A percentile compares a stretch with the other conserved stretches of the same genome.
phyloP scores from a whole-genome alignment of 1,140 invertebrate genomes.

The Conus betulinus region DNA sequence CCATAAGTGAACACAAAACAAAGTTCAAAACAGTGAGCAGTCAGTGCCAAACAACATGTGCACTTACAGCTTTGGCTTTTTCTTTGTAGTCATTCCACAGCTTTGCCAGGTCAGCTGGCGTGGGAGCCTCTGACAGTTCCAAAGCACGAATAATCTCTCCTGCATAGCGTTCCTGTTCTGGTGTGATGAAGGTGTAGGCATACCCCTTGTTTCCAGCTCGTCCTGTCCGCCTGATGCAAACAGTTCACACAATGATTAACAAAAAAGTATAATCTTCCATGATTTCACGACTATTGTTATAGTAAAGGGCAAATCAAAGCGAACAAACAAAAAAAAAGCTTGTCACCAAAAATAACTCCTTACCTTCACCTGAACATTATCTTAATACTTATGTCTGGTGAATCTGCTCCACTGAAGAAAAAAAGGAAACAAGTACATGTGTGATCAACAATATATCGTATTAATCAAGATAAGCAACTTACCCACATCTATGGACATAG shows the following conservation, averaged over 20 bases:
- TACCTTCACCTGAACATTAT: too few species aligned
- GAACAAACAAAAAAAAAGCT: too few species aligned
- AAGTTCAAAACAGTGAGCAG: background rate
- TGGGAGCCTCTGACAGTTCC: constrained; percentile 86
- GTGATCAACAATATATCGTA: background rate
- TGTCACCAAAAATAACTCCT: too few species aligned
- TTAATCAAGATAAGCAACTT: constrained; percentile 45
- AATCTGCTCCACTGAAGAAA: background rate
- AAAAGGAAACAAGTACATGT: background rate
- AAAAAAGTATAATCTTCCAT: too few species aligned
- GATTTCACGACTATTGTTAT: too few species aligned
- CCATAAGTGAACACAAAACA: too few species aligned
- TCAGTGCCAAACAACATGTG: background rate
- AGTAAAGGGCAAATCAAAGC: too few species aligned
- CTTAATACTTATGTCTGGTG: too few species aligned
- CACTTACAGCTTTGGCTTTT: constrained; percentile 89
- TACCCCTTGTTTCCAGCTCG: constrained; percentile 97
- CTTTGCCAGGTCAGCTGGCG: constrained; percentile 86
- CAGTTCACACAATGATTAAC: background rate
- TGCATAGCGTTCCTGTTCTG: constrained; percentile 93
- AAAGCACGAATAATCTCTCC: constrained; percentile 95
- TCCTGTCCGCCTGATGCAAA: constrained; percentile 78
- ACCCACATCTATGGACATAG: constrained; percentile 98
- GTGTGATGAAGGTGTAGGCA: constrained; percentile 97
- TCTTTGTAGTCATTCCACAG: constrained; percentile 93